Percentiles rank a stretch among this genome's conserved stretches.
Evolutionary conservation across 1,140 invertebrate genomes (phyloP).

Genomic region (Ptiloglossa arizonensis): DNA sequence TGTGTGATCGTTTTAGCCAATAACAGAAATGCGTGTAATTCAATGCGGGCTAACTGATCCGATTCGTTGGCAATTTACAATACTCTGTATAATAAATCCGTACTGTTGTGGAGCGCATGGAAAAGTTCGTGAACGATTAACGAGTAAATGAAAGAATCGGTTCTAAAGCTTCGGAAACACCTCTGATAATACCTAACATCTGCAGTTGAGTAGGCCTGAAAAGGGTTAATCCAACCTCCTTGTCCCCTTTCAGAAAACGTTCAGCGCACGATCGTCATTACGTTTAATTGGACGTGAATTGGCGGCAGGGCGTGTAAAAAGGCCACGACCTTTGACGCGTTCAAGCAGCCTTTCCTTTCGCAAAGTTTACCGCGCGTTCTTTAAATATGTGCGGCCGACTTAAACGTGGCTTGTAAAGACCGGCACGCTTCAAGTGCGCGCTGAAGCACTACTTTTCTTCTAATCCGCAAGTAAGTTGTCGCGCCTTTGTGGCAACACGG

Average conservation of each 20-base stretch:
- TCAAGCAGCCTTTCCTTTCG: constrained; percentile 4
- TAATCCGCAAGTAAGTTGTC: constrained; percentile 38
- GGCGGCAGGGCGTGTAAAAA: not conserved
- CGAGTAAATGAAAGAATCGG: not conserved
- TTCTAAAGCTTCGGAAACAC: not conserved
- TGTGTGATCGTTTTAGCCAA: too few relatives aligned
- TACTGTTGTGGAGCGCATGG: too few relatives aligned
- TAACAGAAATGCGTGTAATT: too few relatives aligned
- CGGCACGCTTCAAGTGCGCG: constrained; percentile 14
- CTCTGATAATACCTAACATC: too few relatives aligned
- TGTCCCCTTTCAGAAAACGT: constrained; percentile 15
- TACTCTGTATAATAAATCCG: too few relatives aligned
- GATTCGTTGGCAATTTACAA: too few relatives aligned
- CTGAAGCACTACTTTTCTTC: constrained; percentile 41
- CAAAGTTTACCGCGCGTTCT: constrained; percentile 35
- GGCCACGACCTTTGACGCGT: constrained; percentile 19
- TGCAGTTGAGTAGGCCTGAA: not conserved
- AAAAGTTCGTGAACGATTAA: too few relatives aligned
- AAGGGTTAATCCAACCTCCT: not conserved
- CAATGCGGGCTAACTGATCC: too few relatives aligned
- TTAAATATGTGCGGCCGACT: constrained; percentile 38
- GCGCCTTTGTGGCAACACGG: constrained; percentile 29
- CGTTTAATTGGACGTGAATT: constrained; percentile 44
- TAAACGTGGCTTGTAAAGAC: constrained; percentile 30
- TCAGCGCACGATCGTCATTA: constrained; percentile 27